These are phyloP conservation scores for Pseudomyrmex pallidus DNA, from an alignment of 1,140 invertebrate genomes.

Conservation along the genomic window DNA sequence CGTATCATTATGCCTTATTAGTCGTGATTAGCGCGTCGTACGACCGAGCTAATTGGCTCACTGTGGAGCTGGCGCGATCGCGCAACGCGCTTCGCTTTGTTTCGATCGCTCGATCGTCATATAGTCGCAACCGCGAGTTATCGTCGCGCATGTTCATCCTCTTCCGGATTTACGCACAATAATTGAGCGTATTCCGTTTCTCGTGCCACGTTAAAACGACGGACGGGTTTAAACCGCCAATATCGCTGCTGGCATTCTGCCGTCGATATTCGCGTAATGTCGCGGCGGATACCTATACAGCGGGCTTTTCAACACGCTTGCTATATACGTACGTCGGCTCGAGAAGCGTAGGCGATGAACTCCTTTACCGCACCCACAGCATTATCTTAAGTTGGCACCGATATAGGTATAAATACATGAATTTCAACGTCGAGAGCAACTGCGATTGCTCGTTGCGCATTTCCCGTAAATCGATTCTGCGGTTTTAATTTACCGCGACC, in stretches of 20 bases:
- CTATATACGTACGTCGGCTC: constrained; percentile 38
- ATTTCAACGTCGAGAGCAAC: constrained; percentile 8
- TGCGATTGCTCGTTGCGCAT: constrained; percentile 13
- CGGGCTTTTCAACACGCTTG: not conserved
- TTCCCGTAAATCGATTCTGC: constrained; percentile 25
- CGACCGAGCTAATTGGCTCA: constrained; percentile 59
- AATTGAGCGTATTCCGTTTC: constrained; percentile 30
- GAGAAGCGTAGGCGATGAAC: constrained; percentile 54
- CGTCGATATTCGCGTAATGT: constrained; percentile 42
- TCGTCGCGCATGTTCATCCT: constrained; percentile 25
- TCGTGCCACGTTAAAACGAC: constrained; percentile 46
- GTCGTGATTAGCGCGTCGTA: constrained; percentile 56
- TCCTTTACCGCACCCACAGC: constrained; percentile 44
- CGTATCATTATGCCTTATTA: constrained; percentile 49
- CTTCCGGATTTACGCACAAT: constrained; percentile 9
- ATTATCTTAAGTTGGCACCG: constrained; percentile 47
- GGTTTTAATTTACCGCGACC: not conserved
- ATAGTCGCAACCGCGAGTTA: constrained; percentile 10
- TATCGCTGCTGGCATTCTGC: constrained; percentile 32
- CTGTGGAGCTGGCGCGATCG: constrained; percentile 5
- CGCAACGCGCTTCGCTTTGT: not conserved
- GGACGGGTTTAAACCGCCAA: constrained; percentile 38
- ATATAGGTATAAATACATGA: constrained; percentile 11
- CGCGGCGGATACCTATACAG: not conserved
- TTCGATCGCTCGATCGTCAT: constrained; percentile 27